These are phyloP conservation scores for Podargus strigoides DNA, from an alignment of 2,797 vertebrate genomes.

Conservation along the genomic window DNA sequence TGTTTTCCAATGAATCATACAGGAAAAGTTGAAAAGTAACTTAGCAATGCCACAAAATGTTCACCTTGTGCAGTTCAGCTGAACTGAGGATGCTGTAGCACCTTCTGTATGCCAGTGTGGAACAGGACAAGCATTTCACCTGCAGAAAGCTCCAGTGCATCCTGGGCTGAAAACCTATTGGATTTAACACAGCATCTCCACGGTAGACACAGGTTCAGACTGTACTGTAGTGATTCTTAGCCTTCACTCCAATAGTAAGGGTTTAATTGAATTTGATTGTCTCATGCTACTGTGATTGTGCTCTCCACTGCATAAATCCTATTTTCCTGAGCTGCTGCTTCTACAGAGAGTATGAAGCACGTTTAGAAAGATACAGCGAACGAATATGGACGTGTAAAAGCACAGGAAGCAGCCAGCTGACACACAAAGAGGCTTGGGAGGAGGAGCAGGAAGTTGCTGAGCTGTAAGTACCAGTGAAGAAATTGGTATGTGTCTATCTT, in stretches of 20 bases:
- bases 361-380: constrained; percentile 86
- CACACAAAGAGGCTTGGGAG: constrained; percentile 98
- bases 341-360: constrained; percentile 91
- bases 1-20: not conserved
- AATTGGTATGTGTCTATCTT: not conserved
- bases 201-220: not conserved
- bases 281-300: not conserved
- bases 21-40: not conserved
- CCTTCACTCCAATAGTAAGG: not conserved
- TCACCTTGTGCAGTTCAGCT: not conserved
- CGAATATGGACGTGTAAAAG: constrained; percentile 98
- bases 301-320: not conserved
- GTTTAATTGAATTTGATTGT: not conserved
- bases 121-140: not conserved
- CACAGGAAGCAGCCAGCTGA: constrained; percentile 96
- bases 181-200: fast-evolving
- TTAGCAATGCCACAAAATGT: fast-evolving
- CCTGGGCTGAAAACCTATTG: not conserved
- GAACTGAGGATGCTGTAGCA: not conserved
- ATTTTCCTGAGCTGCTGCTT: constrained; percentile 79
- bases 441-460: constrained; percentile 99
- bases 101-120: not conserved
- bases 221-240: not conserved
- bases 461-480: constrained; percentile 83
- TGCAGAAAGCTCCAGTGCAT: not conserved